Evolutionary conservation across 2,888 invertebrate species (phyloP), one percentile per base, ranked within the genome.

Genomic region (Aspidiotus destructor): DNA sequence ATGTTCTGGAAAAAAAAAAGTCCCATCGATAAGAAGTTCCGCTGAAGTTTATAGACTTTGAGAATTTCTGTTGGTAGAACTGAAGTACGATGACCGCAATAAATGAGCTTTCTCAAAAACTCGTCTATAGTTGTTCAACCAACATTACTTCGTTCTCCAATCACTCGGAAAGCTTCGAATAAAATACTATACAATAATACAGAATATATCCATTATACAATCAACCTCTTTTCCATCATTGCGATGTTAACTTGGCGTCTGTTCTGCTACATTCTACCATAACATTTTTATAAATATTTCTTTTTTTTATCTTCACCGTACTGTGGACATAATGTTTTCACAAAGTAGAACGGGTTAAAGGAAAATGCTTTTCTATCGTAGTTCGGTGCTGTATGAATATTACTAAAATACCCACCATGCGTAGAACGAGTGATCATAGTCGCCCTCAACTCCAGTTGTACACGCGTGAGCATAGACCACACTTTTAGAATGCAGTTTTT

Each of bases 261-360:
- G 28, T 28, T 28, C 28, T 28, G n/a, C 48, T 11, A 13, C 1
- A 48, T 48, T n/a, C 48, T 48, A n/a, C 28, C 48, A 48, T 48
- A 48, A 48, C 48, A 48, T 48, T 48, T 48, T 48, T 28, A 28
- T n/a, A n/a, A 3, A n/a, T 48, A n/a, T 6, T 6, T 48, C 48
- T 48, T 48, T 48, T 28, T 28, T 28, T 28, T 28, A 28, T 28
- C 28, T 28, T 28, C 28, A 28, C 28, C 28, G 28, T 28, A 28
- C 28, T 28, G 5, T 28, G 28, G 28, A 28, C 28, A 28, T 28
- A 28, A 28, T 28, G 28, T 28, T 28, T n/a, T 13, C 48, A 48
- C n/a, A 2, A 48, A 13, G 48, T 63, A 63, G 63, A 57, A 63
- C 53, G 63, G 63, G 63, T 63, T 63, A 63, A 52, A 63, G 63